Base-by-base conservation (phyloP, 2,888 invertebrate species). In the Podotricha telesiphe region DNA sequence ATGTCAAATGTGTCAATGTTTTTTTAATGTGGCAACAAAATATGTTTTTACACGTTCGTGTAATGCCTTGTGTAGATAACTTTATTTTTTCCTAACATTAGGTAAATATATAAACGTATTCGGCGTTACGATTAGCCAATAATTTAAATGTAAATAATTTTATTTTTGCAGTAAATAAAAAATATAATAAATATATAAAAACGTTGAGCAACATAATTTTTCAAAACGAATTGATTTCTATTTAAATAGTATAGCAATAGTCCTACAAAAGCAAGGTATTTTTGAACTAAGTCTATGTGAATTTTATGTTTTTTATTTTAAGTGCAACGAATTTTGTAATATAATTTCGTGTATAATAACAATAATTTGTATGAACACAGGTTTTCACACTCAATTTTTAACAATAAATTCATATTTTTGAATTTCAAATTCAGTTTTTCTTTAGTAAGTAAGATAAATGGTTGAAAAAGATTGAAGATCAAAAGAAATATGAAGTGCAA, bases 11-110 rank as follows among this genome's bases (percentile, higher is more conserved):
- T 53, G 34, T 34, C 53, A 53, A 53, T 20, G 28, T 28, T 53
- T 34, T 28, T n/a, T 28, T 47, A 47, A 34, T 34, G n/a, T 45
- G 59, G 59, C 59, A 59, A 59, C 45, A 59, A 59, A 34, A 37
- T 55, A 22, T 58, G 28, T 59, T 59, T 59, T 59, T 45, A 59
- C 42, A 59, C 59, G 22, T 22, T 28, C n/a, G 22, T 59, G 45
- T 59, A 6, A 59, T 59, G 45, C 28, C 59, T 59, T 59, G n/a
- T 28, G 42, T 59, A 59, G 28, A 59, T 42, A 13, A 13, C 2
- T 13, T 13, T 13, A 13, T 2, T 42, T 42, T 42, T 20, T 55
- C 5, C 17, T 34, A 19, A 28, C 2, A 17, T 28, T 53, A 17
- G 8, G 0, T 28, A 34, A 37, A 55, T 55, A 11, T 55, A 17